Percentiles rank a stretch among this genome's conserved stretches.
Conservation (phyloP, 2,888 invertebrate genomes). For the Caenorhabditis imperialis region DNA sequence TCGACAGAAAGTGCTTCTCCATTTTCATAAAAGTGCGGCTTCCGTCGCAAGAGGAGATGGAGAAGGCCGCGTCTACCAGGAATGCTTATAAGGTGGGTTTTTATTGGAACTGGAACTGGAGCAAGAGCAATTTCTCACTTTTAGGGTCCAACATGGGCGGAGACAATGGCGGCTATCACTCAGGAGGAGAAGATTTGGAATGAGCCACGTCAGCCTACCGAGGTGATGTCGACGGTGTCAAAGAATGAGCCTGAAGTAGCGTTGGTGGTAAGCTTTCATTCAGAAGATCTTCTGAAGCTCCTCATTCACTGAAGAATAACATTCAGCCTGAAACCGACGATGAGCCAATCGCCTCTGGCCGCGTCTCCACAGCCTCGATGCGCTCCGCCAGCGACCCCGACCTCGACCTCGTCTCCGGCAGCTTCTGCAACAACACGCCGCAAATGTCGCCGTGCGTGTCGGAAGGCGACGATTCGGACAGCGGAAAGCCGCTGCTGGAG, state of each 20-base stretch:
- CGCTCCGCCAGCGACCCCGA: constrained; percentile 29
- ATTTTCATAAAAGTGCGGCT: constrained; percentile 58
- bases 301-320: no score
- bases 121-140: no score
- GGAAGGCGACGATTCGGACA: constrained; percentile 53
- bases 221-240: constrained; percentile 33
- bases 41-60: constrained; percentile 59
- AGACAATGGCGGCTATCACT: constrained; percentile 22
- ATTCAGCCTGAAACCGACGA: constrained; percentile 32
- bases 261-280: constrained; percentile 1
- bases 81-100: constrained; percentile 36
- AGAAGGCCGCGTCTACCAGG: constrained; percentile 17
- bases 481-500: constrained; percentile 12
- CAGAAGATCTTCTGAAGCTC: no score
- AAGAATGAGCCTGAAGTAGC: constrained; percentile 10
- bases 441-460: constrained; percentile 62
- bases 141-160: constrained; percentile 57
- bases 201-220: constrained; percentile 22
- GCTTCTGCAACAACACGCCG: constrained; percentile 63
- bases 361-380: constrained; percentile 39
- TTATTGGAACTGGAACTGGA: no score
- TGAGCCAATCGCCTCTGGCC: constrained; percentile 28
- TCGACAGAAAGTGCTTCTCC: constrained; percentile 70
- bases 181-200: constrained; percentile 35
- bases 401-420: constrained; percentile 37